Conservation (phyloP, 1,140 invertebrate genomes). For the Megathymus violae region DNA sequence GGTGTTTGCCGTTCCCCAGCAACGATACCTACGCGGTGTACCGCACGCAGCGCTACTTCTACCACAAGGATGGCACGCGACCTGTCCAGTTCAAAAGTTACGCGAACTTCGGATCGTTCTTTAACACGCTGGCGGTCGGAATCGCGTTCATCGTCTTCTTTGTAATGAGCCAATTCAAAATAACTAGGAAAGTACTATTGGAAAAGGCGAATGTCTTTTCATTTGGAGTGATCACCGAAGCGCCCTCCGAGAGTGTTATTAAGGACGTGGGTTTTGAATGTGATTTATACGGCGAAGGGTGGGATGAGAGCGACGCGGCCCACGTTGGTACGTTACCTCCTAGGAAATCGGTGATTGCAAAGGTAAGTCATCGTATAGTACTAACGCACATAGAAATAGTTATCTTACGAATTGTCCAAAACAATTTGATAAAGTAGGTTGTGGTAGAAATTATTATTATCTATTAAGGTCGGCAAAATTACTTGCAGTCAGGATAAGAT, state of each 20-base stretch:
- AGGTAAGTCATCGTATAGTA: slow-evolving; percentile 79
- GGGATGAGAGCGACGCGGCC: slow-evolving; percentile 87
- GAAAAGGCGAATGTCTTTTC: slow-evolving; percentile 78
- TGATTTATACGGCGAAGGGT: slow-evolving; percentile 90
- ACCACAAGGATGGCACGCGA: slow-evolving; percentile 87
- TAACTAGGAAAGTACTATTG: slow-evolving; percentile 86
- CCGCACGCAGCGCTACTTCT: slow-evolving; percentile 90
- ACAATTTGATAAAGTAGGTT: neutral
- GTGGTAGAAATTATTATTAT: no score
- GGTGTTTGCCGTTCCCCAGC: slow-evolving; percentile 91
- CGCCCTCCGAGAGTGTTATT: slow-evolving; percentile 87
- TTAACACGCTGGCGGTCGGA: slow-evolving; percentile 77
- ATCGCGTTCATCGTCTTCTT: slow-evolving; percentile 86
- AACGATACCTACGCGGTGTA: slow-evolving; percentile 91
- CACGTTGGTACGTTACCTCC: slow-evolving; percentile 86
- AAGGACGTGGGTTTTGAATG: slow-evolving; percentile 87
- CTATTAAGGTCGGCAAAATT: no score
- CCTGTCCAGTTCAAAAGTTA: slow-evolving; percentile 88
- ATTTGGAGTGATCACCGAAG: slow-evolving; percentile 86
- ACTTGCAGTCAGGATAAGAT: no score
- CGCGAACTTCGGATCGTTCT: slow-evolving; percentile 81
- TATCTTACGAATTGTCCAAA: no score
- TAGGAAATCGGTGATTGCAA: slow-evolving; percentile 87
- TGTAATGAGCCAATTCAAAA: slow-evolving; percentile 86
- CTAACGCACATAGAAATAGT: no score